Conservation (phyloP, 2,113 vertebrate genomes). For the Corythoichthys haematopterus region DNA sequence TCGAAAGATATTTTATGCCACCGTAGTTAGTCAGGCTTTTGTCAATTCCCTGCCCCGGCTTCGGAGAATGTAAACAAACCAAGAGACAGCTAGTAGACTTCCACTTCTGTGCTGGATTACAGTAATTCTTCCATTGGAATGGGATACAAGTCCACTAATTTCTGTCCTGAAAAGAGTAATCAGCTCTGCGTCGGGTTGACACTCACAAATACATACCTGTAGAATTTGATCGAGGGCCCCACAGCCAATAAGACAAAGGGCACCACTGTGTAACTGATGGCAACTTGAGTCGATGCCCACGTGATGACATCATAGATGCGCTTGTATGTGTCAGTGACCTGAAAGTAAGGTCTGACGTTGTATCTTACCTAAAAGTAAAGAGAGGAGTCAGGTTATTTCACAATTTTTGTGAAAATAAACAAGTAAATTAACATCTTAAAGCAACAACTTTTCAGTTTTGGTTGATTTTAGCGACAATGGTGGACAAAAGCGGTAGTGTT, state of each 20-base stretch:
- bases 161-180: not conserved
- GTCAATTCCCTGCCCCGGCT: too few species aligned
- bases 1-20: too few species aligned
- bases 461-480: too few species aligned
- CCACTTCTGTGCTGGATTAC: constrained; percentile 13
- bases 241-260: constrained; percentile 92
- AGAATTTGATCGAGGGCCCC: constrained; percentile 86
- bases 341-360: constrained; percentile 85
- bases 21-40: too few species aligned
- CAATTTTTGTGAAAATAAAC: not conserved
- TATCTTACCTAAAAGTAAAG: constrained; percentile 79
- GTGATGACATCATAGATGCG: constrained; percentile 85
- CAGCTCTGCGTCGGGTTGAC: not conserved
- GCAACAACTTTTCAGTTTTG: too few species aligned
- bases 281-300: constrained; percentile 85
- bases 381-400: not conserved
- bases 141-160: not conserved
- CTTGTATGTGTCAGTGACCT: constrained; percentile 76
- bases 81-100: not conserved
- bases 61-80: too few species aligned
- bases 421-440: not conserved
- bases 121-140: constrained; percentile 8
- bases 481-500: too few species aligned
- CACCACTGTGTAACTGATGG: constrained; percentile 92
- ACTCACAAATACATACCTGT: constrained; percentile 73